phyloP scores from a whole-genome alignment of 2,797 vertebrate species.

The Numenius phaeopus region DNA sequence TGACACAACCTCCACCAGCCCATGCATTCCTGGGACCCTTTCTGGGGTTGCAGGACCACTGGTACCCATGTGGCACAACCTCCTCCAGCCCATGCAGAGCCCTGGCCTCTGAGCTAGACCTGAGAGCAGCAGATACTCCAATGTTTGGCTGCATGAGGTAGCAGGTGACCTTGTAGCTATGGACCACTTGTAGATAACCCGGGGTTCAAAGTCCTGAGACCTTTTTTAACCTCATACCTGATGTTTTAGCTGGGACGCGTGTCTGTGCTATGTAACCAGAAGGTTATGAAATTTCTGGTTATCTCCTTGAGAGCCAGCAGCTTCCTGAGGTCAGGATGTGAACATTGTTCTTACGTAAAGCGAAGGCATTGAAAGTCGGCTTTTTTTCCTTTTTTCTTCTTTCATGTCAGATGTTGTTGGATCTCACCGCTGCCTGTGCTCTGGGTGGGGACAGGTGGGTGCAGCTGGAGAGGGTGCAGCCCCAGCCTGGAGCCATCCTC shows the following conservation, averaged over 20 bases:
- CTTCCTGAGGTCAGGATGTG: not conserved
- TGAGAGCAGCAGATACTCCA: fast-evolving
- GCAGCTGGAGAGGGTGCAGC: not conserved
- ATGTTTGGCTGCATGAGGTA: fast-evolving
- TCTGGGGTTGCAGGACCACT: not conserved
- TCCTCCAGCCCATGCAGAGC: not conserved
- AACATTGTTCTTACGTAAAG: not conserved
- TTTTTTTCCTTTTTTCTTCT: not conserved
- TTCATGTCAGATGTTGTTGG: not conserved
- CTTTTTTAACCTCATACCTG: not conserved
- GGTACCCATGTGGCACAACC: not conserved
- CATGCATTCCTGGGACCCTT: not conserved
- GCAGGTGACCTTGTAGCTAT: fast-evolving
- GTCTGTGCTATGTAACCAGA: not conserved
- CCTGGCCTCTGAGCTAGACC: not conserved
- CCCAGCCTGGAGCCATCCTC: slow-evolving; percentile 14
- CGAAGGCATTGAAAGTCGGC: not conserved
- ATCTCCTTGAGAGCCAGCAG: not conserved
- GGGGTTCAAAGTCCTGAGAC: not conserved
- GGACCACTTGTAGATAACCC: not conserved
- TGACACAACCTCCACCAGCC: not conserved
- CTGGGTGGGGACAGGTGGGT: not conserved
- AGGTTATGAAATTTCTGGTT: slow-evolving; percentile 23
- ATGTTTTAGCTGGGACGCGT: not conserved
- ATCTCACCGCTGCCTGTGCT: not conserved